phyloP scores from a whole-genome alignment of 1,140 invertebrate species.

The Lordiphosa clarofinis region DNA sequence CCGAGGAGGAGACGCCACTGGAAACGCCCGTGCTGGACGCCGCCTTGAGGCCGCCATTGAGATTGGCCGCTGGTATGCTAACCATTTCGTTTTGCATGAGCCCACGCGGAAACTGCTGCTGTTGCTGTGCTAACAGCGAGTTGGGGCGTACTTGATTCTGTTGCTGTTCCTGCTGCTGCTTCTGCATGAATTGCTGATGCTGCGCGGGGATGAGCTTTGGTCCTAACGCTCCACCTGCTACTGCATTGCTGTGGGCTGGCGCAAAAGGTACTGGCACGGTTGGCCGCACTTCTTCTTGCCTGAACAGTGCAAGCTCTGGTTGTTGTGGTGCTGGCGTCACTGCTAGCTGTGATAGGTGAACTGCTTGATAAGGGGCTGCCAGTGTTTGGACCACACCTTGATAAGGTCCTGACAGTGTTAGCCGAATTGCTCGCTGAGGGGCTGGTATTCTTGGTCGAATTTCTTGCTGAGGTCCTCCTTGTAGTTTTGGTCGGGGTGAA shows the following conservation, averaged over 20 bases:
- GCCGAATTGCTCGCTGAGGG: no score
- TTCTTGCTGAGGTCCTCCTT: no score
- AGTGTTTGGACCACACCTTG: no score
- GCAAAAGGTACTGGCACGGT: no score
- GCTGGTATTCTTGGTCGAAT: no score
- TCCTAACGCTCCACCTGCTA: slow-evolving; percentile 6
- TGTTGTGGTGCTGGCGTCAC: no score
- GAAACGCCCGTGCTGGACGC: slow-evolving; percentile 31
- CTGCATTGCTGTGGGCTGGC: neutral
- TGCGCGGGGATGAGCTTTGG: neutral
- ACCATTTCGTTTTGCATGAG: slow-evolving; percentile 78
- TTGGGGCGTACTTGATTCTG: slow-evolving; percentile 1
- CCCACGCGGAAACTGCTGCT: neutral
- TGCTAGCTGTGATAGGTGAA: no score
- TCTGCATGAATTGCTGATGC: slow-evolving; percentile 11
- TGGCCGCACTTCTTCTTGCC: no score
- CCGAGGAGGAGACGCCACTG: slow-evolving; percentile 37
- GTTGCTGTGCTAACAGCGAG: neutral
- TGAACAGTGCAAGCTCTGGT: no score
- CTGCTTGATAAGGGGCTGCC: no score
- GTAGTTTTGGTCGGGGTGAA: no score
- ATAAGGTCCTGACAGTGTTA: no score
- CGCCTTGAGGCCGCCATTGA: slow-evolving; percentile 59
- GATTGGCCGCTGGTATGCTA: slow-evolving; percentile 64
- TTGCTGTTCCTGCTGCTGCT: slow-evolving; percentile 1